Evolutionary conservation across 1,140 invertebrate species (phyloP), one percentile per base, ranked within the genome.

Genomic region (Lepeophtheirus salmonis): DNA sequence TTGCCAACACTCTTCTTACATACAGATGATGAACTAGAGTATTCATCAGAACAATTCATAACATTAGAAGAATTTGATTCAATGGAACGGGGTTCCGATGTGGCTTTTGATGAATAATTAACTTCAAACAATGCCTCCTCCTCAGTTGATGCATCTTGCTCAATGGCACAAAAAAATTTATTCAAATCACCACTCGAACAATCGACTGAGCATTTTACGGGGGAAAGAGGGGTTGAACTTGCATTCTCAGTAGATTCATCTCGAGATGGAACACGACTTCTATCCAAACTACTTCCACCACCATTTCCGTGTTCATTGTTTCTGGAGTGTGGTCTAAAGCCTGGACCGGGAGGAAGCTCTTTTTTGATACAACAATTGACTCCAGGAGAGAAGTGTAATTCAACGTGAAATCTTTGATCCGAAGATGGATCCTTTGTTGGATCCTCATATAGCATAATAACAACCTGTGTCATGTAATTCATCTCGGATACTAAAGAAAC

Each of bases 401-500:
- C 92, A 41, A 97, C 87, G 69, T 97, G 92, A 70, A 96, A 97
- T 63, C 79, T 73, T 62, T 74, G 73, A 67, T 91, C 86, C 13
- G 85, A 88, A 41, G 76, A 79, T 0, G 84, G 84, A 72, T 89
- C 89, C 71, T 97, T 96, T 0, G 88, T 95, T 3, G 90, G 90
- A 74, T 98, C 92, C 74, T 98, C 94, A 70, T 97, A 97, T n/a
- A 97, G 73, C 91, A 97, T 97, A 2, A 98, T 88, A 0, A 97
- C 91, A 55, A 97, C 57, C 49, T 60, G 59, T 0, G 94, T 95
- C 86, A 99, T 91, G 71, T 99, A 99, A 74, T 98, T 98, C 1
- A 99, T 77, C 72, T 99, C 96, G 0, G 91, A 89, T 0, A 97
- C 90, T 77, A 89, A 89, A 52, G 85, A 89, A 1, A 98, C 83